phyloP scores from a whole-genome alignment of 2,888 invertebrate species.

The Acanthosepion lycidas region DNA sequence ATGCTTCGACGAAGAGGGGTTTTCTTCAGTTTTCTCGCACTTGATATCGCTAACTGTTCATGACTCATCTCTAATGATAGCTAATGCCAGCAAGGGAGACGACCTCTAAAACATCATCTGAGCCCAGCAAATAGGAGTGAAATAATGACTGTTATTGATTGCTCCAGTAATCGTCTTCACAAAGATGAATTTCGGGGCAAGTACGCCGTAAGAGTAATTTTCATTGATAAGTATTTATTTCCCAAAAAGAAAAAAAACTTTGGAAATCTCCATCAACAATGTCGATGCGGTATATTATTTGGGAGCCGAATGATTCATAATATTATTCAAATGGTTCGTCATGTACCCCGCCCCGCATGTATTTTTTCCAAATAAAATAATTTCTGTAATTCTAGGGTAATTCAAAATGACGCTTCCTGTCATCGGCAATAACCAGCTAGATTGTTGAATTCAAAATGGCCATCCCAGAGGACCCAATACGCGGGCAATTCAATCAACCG shows the following conservation, averaged over 20 bases:
- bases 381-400: neutral
- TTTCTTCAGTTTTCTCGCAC: neutral
- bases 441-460: neutral
- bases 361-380: neutral
- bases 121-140: neutral
- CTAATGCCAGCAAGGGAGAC: neutral
- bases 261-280: neutral
- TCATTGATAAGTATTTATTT: constrained; percentile 23
- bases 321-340: neutral
- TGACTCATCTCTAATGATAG: constrained; percentile 20
- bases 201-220: neutral
- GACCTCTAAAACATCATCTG: neutral
- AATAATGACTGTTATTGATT: constrained; percentile 33
- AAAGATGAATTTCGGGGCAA: neutral
- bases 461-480: neutral
- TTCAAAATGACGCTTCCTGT: neutral
- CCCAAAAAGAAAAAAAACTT: neutral
- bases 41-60: neutral
- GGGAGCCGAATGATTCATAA: neutral
- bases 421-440: neutral
- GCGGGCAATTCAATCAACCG: neutral
- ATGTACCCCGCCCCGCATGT: neutral
- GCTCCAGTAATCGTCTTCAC: neutral
- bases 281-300: neutral
- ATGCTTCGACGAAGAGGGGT: neutral